Conservation (phyloP, 1,140 invertebrate species). For the Hycleus cichorii region DNA sequence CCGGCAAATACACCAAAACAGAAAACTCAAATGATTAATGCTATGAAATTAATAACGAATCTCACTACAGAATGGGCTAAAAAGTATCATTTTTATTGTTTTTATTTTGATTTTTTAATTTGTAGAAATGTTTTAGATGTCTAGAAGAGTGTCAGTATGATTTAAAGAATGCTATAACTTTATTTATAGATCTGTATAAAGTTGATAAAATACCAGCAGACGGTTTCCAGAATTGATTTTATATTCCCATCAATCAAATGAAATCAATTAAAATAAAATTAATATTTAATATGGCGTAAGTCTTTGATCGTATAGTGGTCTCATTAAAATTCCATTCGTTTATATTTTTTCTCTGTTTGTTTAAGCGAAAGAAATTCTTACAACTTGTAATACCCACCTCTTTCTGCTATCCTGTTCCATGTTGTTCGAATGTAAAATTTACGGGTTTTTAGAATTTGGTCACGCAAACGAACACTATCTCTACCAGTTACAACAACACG, state of each 20-base stretch:
- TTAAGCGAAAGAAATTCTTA: too few species aligned
- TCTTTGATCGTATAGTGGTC: too few species aligned
- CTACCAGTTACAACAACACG: too few species aligned
- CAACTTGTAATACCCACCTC: too few species aligned
- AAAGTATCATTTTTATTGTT: constrained; percentile 51
- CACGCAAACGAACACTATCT: too few species aligned
- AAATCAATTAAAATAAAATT: not conserved
- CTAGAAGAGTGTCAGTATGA: constrained; percentile 82
- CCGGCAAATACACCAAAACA: constrained; percentile 15
- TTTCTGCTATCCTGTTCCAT: too few species aligned
- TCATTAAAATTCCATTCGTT: too few species aligned
- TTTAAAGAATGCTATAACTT: constrained; percentile 61
- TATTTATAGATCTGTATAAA: constrained; percentile 72
- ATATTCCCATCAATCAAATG: not conserved
- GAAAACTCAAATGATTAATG: constrained; percentile 50
- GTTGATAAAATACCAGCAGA: constrained; percentile 69
- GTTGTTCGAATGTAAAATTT: too few species aligned
- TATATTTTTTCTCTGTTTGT: too few species aligned
- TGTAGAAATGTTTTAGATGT: constrained; percentile 55
- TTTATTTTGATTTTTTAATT: constrained; percentile 17
- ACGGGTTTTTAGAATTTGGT: too few species aligned
- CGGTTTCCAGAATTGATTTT: constrained; percentile 48
- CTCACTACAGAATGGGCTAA: constrained; percentile 77
- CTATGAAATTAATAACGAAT: constrained; percentile 63
- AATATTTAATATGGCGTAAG: too few species aligned